phyloP scores from a whole-genome alignment of 2,797 vertebrate genomes.

The Serranus cabrilla region DNA sequence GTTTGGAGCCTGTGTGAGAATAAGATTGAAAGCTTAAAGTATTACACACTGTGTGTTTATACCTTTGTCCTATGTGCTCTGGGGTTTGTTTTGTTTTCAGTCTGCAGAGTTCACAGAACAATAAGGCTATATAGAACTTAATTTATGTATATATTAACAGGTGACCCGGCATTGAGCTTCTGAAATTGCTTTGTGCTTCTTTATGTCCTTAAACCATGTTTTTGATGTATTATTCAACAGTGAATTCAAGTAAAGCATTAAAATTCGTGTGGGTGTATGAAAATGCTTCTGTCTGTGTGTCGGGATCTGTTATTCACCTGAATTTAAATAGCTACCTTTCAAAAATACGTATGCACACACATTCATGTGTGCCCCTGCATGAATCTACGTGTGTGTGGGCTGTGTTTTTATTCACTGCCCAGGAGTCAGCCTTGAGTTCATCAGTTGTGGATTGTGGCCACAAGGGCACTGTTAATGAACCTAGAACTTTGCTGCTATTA shows the following conservation, averaged over 20 bases:
- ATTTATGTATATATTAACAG: conserved; percentile 38
- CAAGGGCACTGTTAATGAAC: conserved; percentile 60
- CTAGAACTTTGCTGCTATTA: conserved; percentile 47
- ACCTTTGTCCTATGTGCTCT: background rate
- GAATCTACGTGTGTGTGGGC: background rate
- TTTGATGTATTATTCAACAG: conserved; percentile 54
- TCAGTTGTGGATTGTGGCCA: conserved; percentile 35
- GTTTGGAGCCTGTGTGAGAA: conserved; percentile 27
- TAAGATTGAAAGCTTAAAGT: conserved; percentile 30
- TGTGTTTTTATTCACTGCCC: conserved; percentile 8
- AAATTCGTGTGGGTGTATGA: conserved; percentile 36
- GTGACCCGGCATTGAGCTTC: conserved; percentile 10
- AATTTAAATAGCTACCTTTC: conserved; percentile 14
- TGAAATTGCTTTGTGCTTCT: conserved; percentile 26
- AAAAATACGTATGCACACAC: background rate
- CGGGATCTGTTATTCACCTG: conserved; percentile 11
- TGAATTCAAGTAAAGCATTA: conserved; percentile 25
- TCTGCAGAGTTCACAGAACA: background rate
- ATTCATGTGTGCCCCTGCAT: background rate
- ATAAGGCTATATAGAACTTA: background rate
- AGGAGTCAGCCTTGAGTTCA: conserved; percentile 38
- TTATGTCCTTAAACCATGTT: conserved; percentile 40
- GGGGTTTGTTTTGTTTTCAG: conserved; percentile 14
- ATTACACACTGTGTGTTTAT: conserved; percentile 12
- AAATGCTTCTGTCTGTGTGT: background rate